Evolutionary conservation across 2,113 vertebrate species (phyloP), one percentile per base, ranked within the genome.

Genomic region (Argyrosomus japonicus): DNA sequence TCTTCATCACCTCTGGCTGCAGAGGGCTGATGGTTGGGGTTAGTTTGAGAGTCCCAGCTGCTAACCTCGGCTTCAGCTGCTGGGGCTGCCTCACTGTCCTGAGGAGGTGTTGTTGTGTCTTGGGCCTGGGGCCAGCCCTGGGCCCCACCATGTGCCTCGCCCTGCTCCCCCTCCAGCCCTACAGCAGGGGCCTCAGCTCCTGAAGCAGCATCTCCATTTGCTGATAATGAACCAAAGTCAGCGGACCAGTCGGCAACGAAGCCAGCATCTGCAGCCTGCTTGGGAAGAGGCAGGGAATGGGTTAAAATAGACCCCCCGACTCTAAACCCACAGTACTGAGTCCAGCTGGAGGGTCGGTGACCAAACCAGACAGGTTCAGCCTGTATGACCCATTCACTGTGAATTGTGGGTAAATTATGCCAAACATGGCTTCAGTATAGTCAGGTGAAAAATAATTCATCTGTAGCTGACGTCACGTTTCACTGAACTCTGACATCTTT

Each of bases 181-280:
- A 48, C 88, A 85, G 92, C 54, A 68, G 78, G 51, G 36, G 61
- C 60, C 11, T 85, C 73, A 0, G 84, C 75, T 57, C 68, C 83
- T 69, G 72, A 48, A 43, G 77, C 23, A 65, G 77, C 43, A 5
- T 92, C 92, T 68, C 90, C 81, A 23, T 90, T 85, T 72, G 95
- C 91, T 91, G 96, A 89, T 71, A 92, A 74, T 91, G 95, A 86
- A 84, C 94, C 95, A 95, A 95, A 93, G 86, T 97, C 96, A 84
- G 97, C 95, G 19, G 94, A 95, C 97, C 97, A 97, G 92, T 87
- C 90, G 1, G 91, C 89, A 27, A 89, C 74, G 32, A 95, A 95
- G 57, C 93, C 88, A 3, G 74, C 45, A 86, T 96, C 93, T 88
- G 94, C 83, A 86, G 89, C 94, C 95, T 95, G 96, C 92, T 96